Conservation (phyloP, 2,797 vertebrate species). For the Gymnoscopelus braueri region DNA sequence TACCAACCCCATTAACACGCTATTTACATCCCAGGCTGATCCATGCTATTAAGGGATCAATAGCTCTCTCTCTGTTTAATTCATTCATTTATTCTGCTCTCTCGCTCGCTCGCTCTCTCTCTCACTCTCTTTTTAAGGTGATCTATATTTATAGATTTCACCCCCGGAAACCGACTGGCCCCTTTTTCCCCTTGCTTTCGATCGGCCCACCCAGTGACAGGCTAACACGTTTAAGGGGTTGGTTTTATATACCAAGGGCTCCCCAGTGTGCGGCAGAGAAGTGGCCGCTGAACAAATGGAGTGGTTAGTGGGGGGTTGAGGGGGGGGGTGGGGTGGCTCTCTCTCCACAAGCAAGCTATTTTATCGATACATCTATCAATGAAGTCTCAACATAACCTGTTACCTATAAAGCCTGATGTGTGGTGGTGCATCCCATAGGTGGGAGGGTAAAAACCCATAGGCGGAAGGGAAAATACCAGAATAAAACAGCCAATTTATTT, state of each 20-base stretch:
- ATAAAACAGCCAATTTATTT: slow-evolving; percentile 19
- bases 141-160: slow-evolving; percentile 72
- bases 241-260: slow-evolving; percentile 24
- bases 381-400: neutral
- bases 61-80: slow-evolving; percentile 61
- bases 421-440: neutral
- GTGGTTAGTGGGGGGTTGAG: slow-evolving; percentile 5
- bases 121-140: slow-evolving; percentile 27
- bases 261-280: neutral
- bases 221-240: slow-evolving; percentile 36
- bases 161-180: slow-evolving; percentile 34
- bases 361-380: neutral
- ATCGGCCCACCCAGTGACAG: slow-evolving; percentile 43
- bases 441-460: neutral
- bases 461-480: slow-evolving; percentile 7
- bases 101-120: neutral
- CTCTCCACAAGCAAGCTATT: no score
- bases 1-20: slow-evolving; percentile 67
- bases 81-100: slow-evolving; percentile 56
- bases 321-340: no score
- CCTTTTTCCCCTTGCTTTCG: slow-evolving; percentile 27
- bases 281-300: slow-evolving; percentile 12
- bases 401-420: neutral
- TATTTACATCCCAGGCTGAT: slow-evolving; percentile 67
- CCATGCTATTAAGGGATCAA: slow-evolving; percentile 73